Percentiles rank a stretch among this genome's conserved stretches.
phyloP scores from a whole-genome alignment of 2,113 vertebrate genomes.

The Terrapene triunguis region DNA sequence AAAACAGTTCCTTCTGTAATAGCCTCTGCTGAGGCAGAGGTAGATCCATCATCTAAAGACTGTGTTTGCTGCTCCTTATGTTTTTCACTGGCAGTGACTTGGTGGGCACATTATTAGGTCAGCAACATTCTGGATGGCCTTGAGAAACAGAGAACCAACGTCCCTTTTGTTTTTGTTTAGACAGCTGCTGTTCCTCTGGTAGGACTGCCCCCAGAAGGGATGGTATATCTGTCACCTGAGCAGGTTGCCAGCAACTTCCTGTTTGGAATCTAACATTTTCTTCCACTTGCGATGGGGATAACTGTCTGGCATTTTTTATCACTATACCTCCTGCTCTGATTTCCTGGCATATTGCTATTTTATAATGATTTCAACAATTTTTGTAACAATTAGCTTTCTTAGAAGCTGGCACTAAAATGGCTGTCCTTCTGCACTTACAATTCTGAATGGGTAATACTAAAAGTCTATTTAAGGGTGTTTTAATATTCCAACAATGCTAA shows the following conservation, averaged over 20 bases:
- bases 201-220: background rate
- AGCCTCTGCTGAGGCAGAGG: background rate
- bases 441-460: background rate
- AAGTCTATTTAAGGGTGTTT: background rate
- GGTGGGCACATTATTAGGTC: background rate
- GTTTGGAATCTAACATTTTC: background rate
- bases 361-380: background rate
- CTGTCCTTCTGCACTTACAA: background rate
- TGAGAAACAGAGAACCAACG: background rate
- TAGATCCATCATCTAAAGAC: background rate
- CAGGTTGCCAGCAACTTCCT: background rate
- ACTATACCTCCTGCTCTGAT: background rate
- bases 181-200: background rate
- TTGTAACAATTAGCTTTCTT: background rate
- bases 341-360: background rate
- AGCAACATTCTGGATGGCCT: background rate
- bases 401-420: background rate
- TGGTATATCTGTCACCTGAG: background rate
- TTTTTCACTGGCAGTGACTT: background rate
- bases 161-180: background rate
- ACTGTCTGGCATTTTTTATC: background rate
- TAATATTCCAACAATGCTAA: background rate
- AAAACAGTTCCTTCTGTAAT: conserved; percentile 48
- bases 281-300: fast-evolving
- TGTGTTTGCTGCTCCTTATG: background rate